phyloP scores from a whole-genome alignment of 2,888 invertebrate genomes.

The Anticlea derivata region DNA sequence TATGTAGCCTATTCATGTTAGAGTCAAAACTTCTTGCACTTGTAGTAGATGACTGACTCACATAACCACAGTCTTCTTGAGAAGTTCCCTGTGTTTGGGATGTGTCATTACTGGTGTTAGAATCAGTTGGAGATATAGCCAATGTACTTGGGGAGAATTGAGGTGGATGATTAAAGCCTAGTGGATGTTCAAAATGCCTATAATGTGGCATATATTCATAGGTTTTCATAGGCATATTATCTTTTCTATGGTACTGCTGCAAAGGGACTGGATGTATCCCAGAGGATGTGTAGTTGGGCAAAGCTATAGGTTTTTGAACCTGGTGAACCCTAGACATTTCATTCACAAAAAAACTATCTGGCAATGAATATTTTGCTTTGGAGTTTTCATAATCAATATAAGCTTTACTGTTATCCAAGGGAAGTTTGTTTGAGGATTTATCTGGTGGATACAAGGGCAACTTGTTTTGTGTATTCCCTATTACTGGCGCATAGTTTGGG shows the following conservation, averaged over 20 bases:
- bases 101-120: slow-evolving; percentile 71
- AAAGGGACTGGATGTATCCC: slow-evolving; percentile 59
- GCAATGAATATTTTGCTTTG: slow-evolving; percentile 56
- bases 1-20: slow-evolving; percentile 53
- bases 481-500: slow-evolving; percentile 60
- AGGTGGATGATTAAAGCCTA: slow-evolving; percentile 58
- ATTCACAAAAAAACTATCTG: slow-evolving; percentile 66
- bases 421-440: slow-evolving; percentile 63
- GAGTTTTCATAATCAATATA: slow-evolving; percentile 66
- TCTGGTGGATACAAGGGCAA: slow-evolving; percentile 57
- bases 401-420: slow-evolving; percentile 65
- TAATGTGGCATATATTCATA: slow-evolving; percentile 65
- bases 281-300: slow-evolving; percentile 60
- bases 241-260: slow-evolving; percentile 68
- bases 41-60: slow-evolving; percentile 73
- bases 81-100: slow-evolving; percentile 56
- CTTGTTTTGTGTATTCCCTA: slow-evolving; percentile 67
- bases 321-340: slow-evolving; percentile 59
- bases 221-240: slow-evolving; percentile 55
- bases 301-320: slow-evolving; percentile 59
- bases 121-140: slow-evolving; percentile 76
- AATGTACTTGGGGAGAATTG: slow-evolving; percentile 72
- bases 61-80: slow-evolving; percentile 79
- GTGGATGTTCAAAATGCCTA: slow-evolving; percentile 60
- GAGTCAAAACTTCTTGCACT: slow-evolving; percentile 74